Evolutionary conservation across 2,888 invertebrate species (phyloP).

Genomic region (Xestia c-nigrum): DNA sequence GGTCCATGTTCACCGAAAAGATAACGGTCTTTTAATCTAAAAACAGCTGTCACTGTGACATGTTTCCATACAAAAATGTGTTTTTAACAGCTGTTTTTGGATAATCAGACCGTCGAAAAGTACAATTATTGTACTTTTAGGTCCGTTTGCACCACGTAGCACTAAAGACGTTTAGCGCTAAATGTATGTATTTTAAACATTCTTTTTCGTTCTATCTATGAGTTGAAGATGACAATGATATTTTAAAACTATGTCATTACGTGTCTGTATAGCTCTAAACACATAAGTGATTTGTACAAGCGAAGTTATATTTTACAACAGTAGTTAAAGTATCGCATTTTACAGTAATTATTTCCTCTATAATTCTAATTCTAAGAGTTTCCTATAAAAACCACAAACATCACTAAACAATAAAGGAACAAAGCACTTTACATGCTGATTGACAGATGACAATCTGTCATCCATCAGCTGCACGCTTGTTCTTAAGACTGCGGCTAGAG

Average conservation of each 20-base stretch:
- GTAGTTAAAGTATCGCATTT: background rate
- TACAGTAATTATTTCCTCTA: constrained; percentile 32
- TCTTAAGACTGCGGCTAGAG: background rate
- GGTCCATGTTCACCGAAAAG: too few species aligned
- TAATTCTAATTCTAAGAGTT: background rate
- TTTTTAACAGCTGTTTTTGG: too few species aligned
- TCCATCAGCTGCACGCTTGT: background rate
- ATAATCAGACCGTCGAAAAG: too few species aligned
- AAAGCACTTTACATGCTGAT: constrained; percentile 22
- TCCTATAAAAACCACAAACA: constrained; percentile 24
- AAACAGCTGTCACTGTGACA: too few species aligned
- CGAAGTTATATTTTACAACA: background rate
- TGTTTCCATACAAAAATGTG: too few species aligned
- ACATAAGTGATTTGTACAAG: background rate
- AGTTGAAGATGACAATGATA: background rate
- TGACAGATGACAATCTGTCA: constrained; percentile 41
- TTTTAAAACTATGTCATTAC: background rate
- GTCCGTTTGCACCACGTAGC: background rate
- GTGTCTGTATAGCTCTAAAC: background rate
- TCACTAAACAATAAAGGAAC: constrained; percentile 17
- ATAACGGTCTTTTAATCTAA: too few species aligned
- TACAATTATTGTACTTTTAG: background rate
- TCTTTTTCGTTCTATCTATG: background rate
- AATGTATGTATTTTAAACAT: background rate
- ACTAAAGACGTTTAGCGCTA: background rate